phyloP scores from a whole-genome alignment of 1,140 invertebrate genomes.

The Manduca sexta region DNA sequence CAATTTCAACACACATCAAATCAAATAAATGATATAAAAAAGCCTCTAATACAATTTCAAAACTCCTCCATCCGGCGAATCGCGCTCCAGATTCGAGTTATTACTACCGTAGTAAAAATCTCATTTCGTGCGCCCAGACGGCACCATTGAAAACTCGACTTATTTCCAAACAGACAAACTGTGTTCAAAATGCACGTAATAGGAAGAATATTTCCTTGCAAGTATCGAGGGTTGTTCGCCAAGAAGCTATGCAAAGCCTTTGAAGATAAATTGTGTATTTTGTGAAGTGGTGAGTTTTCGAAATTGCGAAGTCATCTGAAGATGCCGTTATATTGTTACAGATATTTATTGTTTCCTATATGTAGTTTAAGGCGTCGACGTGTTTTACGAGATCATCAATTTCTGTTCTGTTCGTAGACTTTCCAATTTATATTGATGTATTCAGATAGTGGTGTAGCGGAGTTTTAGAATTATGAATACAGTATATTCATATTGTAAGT shows the following conservation, averaged over 20 bases:
- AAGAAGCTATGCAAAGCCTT: slow-evolving; percentile 1
- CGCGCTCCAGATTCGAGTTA: slow-evolving; percentile 21
- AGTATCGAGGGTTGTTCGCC: slow-evolving; percentile 9
- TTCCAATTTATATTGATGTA: too few relatives aligned
- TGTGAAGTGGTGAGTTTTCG: too few relatives aligned
- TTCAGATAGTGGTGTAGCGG: too few relatives aligned
- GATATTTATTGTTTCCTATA: too few relatives aligned
- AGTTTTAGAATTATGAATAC: too few relatives aligned
- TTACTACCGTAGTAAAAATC: slow-evolving; percentile 30
- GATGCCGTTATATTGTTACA: too few relatives aligned
- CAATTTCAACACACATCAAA: neutral
- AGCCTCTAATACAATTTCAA: slow-evolving; percentile 1
- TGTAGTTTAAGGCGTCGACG: too few relatives aligned
- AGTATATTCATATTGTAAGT: too few relatives aligned
- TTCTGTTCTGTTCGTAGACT: too few relatives aligned
- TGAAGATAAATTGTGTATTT: neutral
- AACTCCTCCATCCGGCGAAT: slow-evolving; percentile 2
- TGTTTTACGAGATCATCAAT: too few relatives aligned
- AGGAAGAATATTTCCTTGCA: slow-evolving; percentile 15
- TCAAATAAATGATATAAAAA: neutral
- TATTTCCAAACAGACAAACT: slow-evolving; percentile 26
- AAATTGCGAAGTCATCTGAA: too few relatives aligned
- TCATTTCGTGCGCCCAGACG: slow-evolving; percentile 20
- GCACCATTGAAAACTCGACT: slow-evolving; percentile 19
- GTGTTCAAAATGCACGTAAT: slow-evolving; percentile 11